Evolutionary conservation across 2,113 vertebrate species (phyloP), one percentile per base, ranked within the genome.

Genomic region (Pomatostomus ruficeps): DNA sequence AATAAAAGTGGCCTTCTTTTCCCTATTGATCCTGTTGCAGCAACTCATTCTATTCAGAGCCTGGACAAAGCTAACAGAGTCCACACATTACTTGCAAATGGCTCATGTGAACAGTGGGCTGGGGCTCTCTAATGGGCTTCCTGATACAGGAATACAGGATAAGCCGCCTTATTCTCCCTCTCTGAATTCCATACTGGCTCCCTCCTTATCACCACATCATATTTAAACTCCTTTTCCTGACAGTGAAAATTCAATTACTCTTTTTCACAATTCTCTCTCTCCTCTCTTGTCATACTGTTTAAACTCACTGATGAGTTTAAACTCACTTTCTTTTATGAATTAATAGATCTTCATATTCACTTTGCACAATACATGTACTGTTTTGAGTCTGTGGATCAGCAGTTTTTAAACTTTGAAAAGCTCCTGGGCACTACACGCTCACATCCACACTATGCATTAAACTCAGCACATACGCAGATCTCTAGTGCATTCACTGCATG

Each of bases 401-500:
- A 58, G 26, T 14, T 79, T 88, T 72, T 79, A 40, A 85, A 66
- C 36, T 67, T 52, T 74, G 29, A 42, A 58, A 87, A 85, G 14
- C 8, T 51, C 25, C 42, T 54, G 54, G 16, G 42, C 16, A 46
- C 16, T 49, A n/a, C 31, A 17, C 9, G 20, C 24, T 71, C 2
- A 2, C 1, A 1, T 55, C 14, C 5, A 67, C 7, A 4, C 16
- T 38, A 3, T 5, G 12, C 0, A 1, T 54, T 61, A 54, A 16
- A 52, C 21, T 36, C 23, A 25, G 36, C 28, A 38, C 1, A 0
- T 35, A 67, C 0, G 2, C 6, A 25, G 21, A 58, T 24, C 16
- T 59, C 26, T 67, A 49, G 23, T 19, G 46, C 25, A 33, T 22
- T 68, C n/a, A 43, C 19, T 28, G 7, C 49, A 48, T 0, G 2